phyloP scores from a whole-genome alignment of 2,888 invertebrate genomes.

The Agonum fuliginosum region DNA sequence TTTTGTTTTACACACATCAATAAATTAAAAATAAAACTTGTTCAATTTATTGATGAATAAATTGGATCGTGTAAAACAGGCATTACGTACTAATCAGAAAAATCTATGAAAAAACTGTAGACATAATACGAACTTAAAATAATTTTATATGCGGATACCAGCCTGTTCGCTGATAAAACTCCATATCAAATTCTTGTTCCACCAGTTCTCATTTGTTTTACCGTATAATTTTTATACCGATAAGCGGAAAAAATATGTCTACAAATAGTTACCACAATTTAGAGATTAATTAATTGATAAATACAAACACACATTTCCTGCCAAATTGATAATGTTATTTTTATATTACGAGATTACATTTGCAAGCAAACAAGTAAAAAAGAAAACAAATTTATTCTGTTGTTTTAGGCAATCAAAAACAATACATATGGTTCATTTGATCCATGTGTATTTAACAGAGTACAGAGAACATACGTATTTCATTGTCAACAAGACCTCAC shows the following conservation, averaged over 20 bases:
- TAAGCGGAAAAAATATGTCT: background rate
- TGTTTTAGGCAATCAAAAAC: slow-evolving; percentile 17
- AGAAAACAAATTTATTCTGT: slow-evolving; percentile 22
- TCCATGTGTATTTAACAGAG: slow-evolving; percentile 22
- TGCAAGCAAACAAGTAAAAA: slow-evolving; percentile 17
- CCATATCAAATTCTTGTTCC: background rate
- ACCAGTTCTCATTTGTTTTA: background rate
- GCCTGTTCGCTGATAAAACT: no score
- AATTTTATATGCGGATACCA: no score
- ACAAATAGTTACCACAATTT: background rate
- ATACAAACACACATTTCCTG: background rate
- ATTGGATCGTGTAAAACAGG: no score
- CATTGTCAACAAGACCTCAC: slow-evolving; percentile 10
- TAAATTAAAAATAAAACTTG: no score
- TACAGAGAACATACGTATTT: background rate
- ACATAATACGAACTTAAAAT: no score
- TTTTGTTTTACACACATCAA: no score
- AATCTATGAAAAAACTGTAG: no score
- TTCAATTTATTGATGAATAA: no score
- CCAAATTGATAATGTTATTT: background rate
- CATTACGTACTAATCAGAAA: no score
- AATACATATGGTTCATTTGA: background rate
- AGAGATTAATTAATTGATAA: slow-evolving; percentile 11
- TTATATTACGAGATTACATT: slow-evolving; percentile 1
- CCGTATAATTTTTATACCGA: background rate